Percentiles rank a stretch among this genome's conserved stretches.
phyloP scores from a whole-genome alignment of 2,113 vertebrate genomes.

The Prionailurus bengalensis region DNA sequence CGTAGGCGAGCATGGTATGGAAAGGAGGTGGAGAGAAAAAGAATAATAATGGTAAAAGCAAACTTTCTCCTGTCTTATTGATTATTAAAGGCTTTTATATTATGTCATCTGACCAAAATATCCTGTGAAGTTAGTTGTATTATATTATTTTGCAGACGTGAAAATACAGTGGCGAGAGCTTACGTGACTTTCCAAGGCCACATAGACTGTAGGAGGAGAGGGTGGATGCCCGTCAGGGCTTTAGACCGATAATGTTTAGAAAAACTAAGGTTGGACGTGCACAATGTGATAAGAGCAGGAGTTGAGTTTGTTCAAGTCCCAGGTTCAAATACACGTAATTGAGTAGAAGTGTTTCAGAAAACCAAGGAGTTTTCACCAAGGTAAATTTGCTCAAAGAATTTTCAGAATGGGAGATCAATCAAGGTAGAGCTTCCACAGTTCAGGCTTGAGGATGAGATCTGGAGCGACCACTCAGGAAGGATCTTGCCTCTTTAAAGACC shows the following conservation, averaged over 20 bases:
- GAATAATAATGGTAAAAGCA: background rate
- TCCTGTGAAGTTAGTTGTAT: background rate
- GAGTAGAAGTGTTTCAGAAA: background rate
- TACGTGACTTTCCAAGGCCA: background rate
- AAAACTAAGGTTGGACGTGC: background rate
- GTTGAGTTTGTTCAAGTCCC: background rate
- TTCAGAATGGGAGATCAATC: background rate
- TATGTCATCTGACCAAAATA: constrained; percentile 18
- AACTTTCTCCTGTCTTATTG: background rate
- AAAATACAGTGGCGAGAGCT: background rate
- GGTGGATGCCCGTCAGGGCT: background rate
- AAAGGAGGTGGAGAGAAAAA: background rate
- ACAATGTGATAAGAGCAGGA: background rate
- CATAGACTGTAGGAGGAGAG: background rate
- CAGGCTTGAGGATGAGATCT: background rate
- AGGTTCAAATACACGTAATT: background rate
- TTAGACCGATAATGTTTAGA: background rate
- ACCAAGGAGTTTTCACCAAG: background rate
- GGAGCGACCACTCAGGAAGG: background rate
- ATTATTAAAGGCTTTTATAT: background rate
- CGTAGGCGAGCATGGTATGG: background rate
- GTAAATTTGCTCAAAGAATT: background rate
- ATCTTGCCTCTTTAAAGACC: background rate
- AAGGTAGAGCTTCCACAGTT: background rate
- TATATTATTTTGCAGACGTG: background rate